Evolutionary conservation across 2,888 invertebrate genomes (phyloP).

Genomic region (Chamaedrilus cognettii): DNA sequence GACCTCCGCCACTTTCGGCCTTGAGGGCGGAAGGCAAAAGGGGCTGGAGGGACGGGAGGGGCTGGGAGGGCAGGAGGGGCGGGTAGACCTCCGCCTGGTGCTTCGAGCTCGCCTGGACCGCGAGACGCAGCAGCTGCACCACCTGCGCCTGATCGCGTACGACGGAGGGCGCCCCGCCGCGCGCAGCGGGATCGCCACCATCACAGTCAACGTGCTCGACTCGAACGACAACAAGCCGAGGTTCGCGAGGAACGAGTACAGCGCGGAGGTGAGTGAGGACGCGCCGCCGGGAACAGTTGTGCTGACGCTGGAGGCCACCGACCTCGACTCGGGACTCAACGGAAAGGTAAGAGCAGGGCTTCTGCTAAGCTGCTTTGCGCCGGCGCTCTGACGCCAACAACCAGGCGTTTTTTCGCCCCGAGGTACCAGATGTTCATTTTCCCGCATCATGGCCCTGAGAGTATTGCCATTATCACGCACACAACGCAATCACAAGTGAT

Average conservation of each 20-base stretch:
- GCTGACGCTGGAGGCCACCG: conserved; percentile 32
- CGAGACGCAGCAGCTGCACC: conserved; percentile 29
- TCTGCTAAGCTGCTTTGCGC: no score
- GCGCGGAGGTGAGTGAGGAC: conserved; percentile 30
- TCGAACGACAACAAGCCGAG: conserved; percentile 37
- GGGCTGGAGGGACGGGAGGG: not conserved
- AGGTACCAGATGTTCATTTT: no score
- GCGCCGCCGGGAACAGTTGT: conserved; percentile 22
- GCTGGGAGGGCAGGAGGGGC: not conserved
- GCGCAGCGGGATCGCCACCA: conserved; percentile 26
- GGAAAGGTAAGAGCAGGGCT: conserved; percentile 25
- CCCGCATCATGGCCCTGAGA: no score
- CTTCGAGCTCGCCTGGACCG: conserved; percentile 33
- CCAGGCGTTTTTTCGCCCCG: no score
- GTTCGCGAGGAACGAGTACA: conserved; percentile 32
- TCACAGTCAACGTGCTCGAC: conserved; percentile 34
- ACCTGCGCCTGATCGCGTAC: conserved; percentile 27
- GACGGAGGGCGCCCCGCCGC: conserved; percentile 14
- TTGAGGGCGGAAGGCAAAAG: conserved; percentile 9
- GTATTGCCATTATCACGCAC: no score
- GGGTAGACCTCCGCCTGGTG: conserved; percentile 13
- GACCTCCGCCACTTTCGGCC: conserved; percentile 21
- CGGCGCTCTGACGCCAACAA: no score
- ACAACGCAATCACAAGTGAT: no score
- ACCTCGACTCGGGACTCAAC: conserved; percentile 34